A percentile compares a stretch with the other conserved stretches of the same genome.
Evolutionary conservation across 2,797 vertebrate species (phyloP).

Genomic region (Tragopan temminckii): DNA sequence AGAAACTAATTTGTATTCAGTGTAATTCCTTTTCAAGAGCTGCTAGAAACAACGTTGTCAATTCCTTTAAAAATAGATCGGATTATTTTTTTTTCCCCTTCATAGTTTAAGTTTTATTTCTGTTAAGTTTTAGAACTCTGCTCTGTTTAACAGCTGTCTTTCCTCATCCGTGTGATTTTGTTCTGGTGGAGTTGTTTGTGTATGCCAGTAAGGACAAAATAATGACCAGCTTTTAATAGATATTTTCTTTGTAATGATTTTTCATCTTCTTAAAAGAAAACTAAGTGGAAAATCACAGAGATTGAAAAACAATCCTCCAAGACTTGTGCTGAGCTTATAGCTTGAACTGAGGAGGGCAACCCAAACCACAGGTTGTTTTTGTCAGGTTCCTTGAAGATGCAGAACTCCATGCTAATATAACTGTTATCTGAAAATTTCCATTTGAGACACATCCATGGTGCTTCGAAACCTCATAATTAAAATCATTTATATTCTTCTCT

Average conservation of each 20-base stretch:
- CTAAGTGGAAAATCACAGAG: neutral
- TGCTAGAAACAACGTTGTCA: neutral
- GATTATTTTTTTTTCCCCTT: rapidly evolving
- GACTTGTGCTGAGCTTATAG: neutral
- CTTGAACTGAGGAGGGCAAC: neutral
- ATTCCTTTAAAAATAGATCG: neutral
- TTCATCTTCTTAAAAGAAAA: neutral
- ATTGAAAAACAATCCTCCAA: neutral
- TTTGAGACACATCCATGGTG: neutral
- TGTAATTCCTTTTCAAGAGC: neutral
- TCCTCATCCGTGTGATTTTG: neutral
- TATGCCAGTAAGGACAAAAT: neutral
- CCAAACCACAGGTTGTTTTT: neutral
- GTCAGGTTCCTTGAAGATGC: neutral
- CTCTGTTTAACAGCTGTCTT: neutral
- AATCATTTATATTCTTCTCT: neutral
- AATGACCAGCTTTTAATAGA: neutral
- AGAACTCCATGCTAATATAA: neutral
- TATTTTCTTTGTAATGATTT: neutral
- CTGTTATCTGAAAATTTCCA: neutral
- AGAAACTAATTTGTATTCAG: neutral
- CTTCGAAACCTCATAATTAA: neutral
- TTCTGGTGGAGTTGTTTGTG: neutral
- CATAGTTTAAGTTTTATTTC: neutral
- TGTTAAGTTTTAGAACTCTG: neutral